Percentiles rank a stretch among this genome's conserved stretches.
Evolutionary conservation across 2,888 invertebrate genomes (phyloP).

Genomic region (Drosophila anomalata): DNA sequence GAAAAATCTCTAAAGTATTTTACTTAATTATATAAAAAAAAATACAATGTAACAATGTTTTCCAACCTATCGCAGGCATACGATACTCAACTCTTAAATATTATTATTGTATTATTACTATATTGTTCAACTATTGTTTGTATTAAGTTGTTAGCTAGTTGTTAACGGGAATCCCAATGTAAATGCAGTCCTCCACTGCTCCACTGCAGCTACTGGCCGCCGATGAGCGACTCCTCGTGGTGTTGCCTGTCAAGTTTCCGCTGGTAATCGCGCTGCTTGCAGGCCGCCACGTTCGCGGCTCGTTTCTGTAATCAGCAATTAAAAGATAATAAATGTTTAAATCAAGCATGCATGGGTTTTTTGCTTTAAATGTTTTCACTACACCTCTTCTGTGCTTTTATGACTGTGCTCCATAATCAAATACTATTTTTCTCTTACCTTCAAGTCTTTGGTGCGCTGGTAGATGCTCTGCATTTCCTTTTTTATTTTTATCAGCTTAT

Average conservation of each 20-base stretch:
- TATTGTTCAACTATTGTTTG: conserved; percentile 32
- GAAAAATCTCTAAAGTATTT: conserved; percentile 40
- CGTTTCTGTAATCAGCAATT: conserved; percentile 79
- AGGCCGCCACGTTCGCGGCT: conserved; percentile 80
- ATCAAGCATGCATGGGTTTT: conserved; percentile 49
- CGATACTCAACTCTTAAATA: conserved; percentile 15
- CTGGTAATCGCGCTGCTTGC: conserved; percentile 82
- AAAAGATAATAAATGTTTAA: conserved; percentile 35
- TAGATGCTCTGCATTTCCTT: conserved; percentile 83
- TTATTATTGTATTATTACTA: conserved; percentile 10
- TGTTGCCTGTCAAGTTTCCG: conserved; percentile 82
- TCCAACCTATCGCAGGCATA: conserved; percentile 19
- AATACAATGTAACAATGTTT: conserved; percentile 25
- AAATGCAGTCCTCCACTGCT: conserved; percentile 5
- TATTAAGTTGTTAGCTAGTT: conserved; percentile 32
- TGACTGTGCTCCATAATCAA: conserved; percentile 46
- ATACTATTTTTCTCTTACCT: conserved; percentile 66
- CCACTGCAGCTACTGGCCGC: conserved; percentile 52
- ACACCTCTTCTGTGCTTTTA: conserved; percentile 25
- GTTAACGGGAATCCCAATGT: conserved; percentile 35
- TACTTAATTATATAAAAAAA: conserved; percentile 39
- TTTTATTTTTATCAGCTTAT: conserved; percentile 81
- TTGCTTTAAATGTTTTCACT: conserved; percentile 39
- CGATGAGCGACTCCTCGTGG: conserved; percentile 83
- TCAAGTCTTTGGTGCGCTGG: conserved; percentile 81